Evolutionary conservation across 2,113 vertebrate genomes (phyloP).

Genomic region (Halcyon senegalensis): DNA sequence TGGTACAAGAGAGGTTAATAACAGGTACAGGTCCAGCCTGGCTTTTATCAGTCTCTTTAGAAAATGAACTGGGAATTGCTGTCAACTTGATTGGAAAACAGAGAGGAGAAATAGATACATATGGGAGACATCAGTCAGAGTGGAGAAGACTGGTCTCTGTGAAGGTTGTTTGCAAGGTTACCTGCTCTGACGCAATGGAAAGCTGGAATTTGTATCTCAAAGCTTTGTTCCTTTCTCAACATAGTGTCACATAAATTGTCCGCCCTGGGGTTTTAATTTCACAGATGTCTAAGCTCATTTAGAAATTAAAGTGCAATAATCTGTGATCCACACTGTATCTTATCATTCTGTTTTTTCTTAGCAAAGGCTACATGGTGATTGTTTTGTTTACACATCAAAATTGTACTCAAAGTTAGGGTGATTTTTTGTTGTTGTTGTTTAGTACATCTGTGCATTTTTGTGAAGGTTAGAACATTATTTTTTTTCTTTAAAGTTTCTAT

Average conservation of each 20-base stretch:
- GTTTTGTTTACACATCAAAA: conserved; percentile 54
- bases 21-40: conserved; percentile 66
- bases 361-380: conserved; percentile 7
- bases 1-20: conserved; percentile 74
- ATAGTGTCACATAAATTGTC: conserved; percentile 70
- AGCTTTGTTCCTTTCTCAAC: conserved; percentile 76
- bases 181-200: conserved; percentile 50
- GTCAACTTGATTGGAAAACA: conserved; percentile 75
- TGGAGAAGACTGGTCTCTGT: conserved; percentile 45
- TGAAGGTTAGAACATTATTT: neutral
- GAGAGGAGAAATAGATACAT: conserved; percentile 71
- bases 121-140: conserved; percentile 75
- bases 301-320: conserved; percentile 78
- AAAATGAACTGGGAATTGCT: conserved; percentile 80
- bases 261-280: conserved; percentile 76
- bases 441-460: neutral
- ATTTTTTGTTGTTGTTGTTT: neutral
- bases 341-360: conserved; percentile 44
- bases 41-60: conserved; percentile 73
- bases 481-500: neutral
- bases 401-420: neutral
- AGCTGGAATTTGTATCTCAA: conserved; percentile 78
- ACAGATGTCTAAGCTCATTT: conserved; percentile 80
- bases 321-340: conserved; percentile 53
- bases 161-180: conserved; percentile 82